phyloP scores from a whole-genome alignment of 2,113 vertebrate species.

The Laticauda colubrina region DNA sequence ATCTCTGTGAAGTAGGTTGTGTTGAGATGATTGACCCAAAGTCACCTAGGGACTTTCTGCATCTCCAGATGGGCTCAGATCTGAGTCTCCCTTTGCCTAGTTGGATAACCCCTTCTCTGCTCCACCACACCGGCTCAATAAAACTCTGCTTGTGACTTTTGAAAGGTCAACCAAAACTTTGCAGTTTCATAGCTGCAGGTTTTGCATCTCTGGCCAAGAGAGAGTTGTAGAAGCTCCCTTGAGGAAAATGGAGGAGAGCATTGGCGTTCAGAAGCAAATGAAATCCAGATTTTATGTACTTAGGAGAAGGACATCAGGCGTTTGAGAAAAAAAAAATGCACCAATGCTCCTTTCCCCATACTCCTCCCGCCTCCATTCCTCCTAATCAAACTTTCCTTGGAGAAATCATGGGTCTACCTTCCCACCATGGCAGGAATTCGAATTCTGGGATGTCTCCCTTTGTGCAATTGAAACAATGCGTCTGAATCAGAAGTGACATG shows the following conservation, averaged over 20 bases:
- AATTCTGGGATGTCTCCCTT: background rate
- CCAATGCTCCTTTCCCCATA: background rate
- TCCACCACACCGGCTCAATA: background rate
- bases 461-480: accelerated
- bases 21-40: background rate
- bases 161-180: background rate
- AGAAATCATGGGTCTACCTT: background rate
- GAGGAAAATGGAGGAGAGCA: background rate
- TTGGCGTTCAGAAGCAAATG: background rate
- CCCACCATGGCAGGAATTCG: background rate
- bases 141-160: background rate
- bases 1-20: background rate
- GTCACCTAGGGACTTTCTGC: background rate
- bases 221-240: background rate
- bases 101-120: background rate
- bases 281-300: background rate
- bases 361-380: background rate
- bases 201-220: background rate
- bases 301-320: background rate
- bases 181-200: background rate
- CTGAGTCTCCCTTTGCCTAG: background rate
- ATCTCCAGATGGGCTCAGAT: background rate
- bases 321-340: background rate
- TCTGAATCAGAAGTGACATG: conserved; percentile 30
- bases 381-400: background rate